These are phyloP conservation scores for Anagyrus pseudococci DNA, from an alignment of 2,888 invertebrate genomes.

Conservation along the genomic window DNA sequence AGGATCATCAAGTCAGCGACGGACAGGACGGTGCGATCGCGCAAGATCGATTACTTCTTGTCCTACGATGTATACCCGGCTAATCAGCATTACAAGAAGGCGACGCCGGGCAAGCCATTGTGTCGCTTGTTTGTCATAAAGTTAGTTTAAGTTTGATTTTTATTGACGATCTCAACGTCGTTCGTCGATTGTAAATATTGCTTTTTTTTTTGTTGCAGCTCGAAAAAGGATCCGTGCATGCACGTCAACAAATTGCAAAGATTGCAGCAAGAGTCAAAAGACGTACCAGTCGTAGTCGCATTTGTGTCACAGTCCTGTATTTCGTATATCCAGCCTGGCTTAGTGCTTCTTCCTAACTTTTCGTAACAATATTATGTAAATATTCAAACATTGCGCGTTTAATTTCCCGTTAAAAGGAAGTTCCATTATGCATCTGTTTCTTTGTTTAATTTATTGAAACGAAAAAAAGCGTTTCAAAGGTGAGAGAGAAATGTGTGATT, in stretches of 20 bases:
- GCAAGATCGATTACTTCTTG: conserved; percentile 49
- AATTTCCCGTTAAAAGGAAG: neutral
- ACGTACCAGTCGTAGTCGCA: conserved; percentile 53
- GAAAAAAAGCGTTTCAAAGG: no score
- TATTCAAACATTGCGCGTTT: neutral
- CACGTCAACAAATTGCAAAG: conserved; percentile 54
- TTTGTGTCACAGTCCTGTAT: conserved; percentile 53
- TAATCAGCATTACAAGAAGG: conserved; percentile 50
- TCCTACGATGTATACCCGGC: conserved; percentile 55
- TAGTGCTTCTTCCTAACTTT: conserved; percentile 52
- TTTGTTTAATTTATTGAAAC: no score
- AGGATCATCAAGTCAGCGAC: conserved; percentile 55
- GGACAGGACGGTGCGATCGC: conserved; percentile 49
- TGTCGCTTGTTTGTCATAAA: conserved; percentile 54
- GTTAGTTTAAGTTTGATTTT: conserved; percentile 41
- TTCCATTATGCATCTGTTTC: no score
- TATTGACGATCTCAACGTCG: neutral
- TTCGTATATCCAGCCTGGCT: conserved; percentile 54
- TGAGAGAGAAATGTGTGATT: no score
- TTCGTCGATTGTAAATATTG: neutral
- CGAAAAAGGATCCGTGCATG: conserved; percentile 44
- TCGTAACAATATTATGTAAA: conserved; percentile 29
- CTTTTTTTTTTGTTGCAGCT: conserved; percentile 45
- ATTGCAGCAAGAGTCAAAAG: conserved; percentile 53
- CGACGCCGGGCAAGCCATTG: conserved; percentile 53